These are phyloP conservation scores for Chromobotia macracanthus DNA, from an alignment of 2,797 vertebrate genomes.

Conservation along the genomic window DNA sequence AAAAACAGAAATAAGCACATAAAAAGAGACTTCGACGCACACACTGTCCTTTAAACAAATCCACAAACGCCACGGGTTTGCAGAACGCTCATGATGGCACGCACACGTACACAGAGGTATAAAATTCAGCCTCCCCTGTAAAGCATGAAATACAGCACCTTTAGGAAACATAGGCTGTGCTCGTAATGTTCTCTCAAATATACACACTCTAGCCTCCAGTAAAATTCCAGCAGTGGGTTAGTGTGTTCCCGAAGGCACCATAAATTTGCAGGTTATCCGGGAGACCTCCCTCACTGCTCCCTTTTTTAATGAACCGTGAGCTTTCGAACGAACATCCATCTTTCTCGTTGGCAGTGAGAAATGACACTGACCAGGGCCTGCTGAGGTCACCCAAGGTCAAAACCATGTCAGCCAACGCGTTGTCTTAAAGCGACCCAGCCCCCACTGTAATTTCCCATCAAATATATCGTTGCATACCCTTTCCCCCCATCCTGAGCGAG, in stretches of 20 bases:
- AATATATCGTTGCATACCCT: conserved; percentile 5
- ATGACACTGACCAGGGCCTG: conserved; percentile 37
- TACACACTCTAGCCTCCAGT: background rate
- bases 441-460: conserved; percentile 38
- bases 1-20: conserved; percentile 48
- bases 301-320: conserved; percentile 47
- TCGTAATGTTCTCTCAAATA: conserved; percentile 30
- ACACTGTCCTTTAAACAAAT: conserved; percentile 10
- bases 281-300: conserved; percentile 31
- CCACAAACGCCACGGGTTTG: background rate
- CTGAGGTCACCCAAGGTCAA: conserved; percentile 36
- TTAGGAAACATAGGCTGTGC: conserved; percentile 27
- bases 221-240: conserved; percentile 36
- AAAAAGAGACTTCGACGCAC: conserved; percentile 15
- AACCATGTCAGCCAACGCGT: conserved; percentile 36
- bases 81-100: too few relatives aligned
- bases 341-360: conserved; percentile 39
- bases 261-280: conserved; percentile 45
- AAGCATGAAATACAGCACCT: conserved; percentile 33
- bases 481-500: conserved; percentile 1
- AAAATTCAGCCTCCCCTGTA: conserved; percentile 18
- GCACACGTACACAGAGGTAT: background rate
- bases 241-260: conserved; percentile 5
- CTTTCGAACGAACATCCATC: conserved; percentile 42
- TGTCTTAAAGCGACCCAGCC: conserved; percentile 34